These are phyloP conservation scores for Acridotheres tristis DNA, from an alignment of 2,797 vertebrate species.

Conservation along the genomic window DNA sequence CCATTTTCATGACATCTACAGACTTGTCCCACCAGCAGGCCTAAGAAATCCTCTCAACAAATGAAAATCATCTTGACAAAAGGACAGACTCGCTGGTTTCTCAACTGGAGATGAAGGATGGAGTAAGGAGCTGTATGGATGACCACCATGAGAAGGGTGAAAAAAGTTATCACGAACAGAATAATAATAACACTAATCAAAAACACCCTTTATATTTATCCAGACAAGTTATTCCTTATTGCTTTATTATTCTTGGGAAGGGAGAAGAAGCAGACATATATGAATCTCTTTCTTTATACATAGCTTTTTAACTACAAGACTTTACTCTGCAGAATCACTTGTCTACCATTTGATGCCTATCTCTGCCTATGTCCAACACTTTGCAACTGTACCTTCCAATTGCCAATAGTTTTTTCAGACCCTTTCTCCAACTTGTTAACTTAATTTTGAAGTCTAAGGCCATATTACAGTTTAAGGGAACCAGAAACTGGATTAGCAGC, in stretches of 20 bases:
- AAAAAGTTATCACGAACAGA: background rate
- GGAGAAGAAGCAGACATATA: background rate
- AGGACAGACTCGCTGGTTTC: background rate
- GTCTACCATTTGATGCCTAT: background rate
- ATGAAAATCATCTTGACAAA: background rate
- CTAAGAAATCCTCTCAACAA: background rate
- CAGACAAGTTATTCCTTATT: background rate
- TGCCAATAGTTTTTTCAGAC: background rate
- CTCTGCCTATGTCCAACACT: background rate
- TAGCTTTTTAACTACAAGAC: background rate
- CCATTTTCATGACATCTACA: background rate
- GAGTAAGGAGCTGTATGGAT: background rate
- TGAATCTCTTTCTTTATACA: background rate
- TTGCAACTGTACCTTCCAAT: background rate
- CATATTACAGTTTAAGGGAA: background rate
- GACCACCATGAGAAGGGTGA: background rate
- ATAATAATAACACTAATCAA: background rate
- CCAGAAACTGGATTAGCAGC: background rate
- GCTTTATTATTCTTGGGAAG: background rate
- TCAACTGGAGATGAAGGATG: background rate
- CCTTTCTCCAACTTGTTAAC: background rate
- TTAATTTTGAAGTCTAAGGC: background rate
- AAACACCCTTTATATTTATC: background rate
- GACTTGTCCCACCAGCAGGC: background rate
- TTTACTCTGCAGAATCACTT: background rate